A percentile compares a stretch with the other conserved stretches of the same genome.
Evolutionary conservation across 1,140 invertebrate genomes (phyloP).

Genomic region (Diabrotica undecimpunctata): DNA sequence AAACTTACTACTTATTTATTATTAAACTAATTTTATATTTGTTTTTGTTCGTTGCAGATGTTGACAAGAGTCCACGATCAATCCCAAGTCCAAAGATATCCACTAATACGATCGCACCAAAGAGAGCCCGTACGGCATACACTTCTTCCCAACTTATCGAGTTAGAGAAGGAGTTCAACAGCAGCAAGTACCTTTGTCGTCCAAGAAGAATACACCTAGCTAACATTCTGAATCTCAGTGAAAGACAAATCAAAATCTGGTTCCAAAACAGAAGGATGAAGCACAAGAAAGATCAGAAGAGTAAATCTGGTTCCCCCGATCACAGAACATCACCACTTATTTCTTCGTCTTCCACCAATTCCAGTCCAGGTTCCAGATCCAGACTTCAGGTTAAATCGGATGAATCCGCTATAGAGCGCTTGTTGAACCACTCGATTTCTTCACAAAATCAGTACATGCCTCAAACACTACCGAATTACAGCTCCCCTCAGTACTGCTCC

Average conservation of each 20-base stretch:
- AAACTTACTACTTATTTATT: too few species aligned
- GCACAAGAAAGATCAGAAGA: conserved; percentile 54
- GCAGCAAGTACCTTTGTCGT: conserved; percentile 74
- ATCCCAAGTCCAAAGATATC: background rate
- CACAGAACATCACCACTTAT: background rate
- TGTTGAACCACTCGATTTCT: background rate
- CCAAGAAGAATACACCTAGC: conserved; percentile 78
- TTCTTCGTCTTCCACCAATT: conserved; percentile 2
- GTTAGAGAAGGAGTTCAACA: conserved; percentile 76
- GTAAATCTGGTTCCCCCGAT: background rate
- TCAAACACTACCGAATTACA: background rate
- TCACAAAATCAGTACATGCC: conserved; percentile 6
- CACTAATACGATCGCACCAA: conserved; percentile 14
- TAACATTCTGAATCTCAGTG: conserved; percentile 65
- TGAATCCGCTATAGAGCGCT: background rate
- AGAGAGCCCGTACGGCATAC: conserved; percentile 68
- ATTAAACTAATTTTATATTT: background rate
- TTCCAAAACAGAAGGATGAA: conserved; percentile 69
- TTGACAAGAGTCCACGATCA: background rate
- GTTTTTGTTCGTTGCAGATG: background rate
- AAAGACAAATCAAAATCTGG: conserved; percentile 90
- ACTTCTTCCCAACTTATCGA: conserved; percentile 76
- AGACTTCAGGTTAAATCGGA: conserved; percentile 6
- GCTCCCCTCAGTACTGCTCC: background rate
- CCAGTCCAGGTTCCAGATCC: background rate